These are phyloP conservation scores for Babyrousa celebensis DNA, from an alignment of 2,797 vertebrate genomes.

Conservation along the genomic window DNA sequence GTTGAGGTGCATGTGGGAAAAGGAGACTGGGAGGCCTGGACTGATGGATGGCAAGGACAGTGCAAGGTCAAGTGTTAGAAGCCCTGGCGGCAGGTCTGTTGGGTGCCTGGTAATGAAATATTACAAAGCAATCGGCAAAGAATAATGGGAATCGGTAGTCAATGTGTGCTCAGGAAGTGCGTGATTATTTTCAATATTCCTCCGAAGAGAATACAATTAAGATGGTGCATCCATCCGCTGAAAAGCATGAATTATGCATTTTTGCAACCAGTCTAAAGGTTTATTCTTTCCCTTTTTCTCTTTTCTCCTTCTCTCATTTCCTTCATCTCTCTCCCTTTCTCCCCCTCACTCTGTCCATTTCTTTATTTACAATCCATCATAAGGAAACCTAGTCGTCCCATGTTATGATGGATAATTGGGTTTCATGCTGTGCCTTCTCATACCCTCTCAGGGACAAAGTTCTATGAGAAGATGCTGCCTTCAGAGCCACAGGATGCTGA, in stretches of 20 bases:
- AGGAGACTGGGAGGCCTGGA: background rate
- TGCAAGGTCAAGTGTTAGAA: background rate
- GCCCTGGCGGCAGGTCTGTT: background rate
- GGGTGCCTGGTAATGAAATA: background rate
- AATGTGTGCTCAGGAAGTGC: background rate
- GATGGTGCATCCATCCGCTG: background rate
- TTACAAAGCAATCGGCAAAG: background rate
- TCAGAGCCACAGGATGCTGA: background rate
- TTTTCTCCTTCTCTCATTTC: accelerated
- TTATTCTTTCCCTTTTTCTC: background rate
- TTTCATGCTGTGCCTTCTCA: background rate
- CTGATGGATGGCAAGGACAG: background rate
- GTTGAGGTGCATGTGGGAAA: background rate
- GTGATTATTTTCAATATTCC: conserved; percentile 40
- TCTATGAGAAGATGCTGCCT: background rate
- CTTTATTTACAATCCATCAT: background rate
- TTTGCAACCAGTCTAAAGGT: background rate
- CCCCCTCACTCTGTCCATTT: background rate
- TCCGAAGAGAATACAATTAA: conserved; percentile 30
- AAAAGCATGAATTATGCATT: background rate
- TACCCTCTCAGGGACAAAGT: background rate
- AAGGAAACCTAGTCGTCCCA: background rate
- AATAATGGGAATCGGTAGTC: background rate
- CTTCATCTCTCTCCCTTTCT: background rate
- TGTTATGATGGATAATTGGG: background rate